phyloP scores from a whole-genome alignment of 2,797 vertebrate species.

The Etheostoma perlongum region DNA sequence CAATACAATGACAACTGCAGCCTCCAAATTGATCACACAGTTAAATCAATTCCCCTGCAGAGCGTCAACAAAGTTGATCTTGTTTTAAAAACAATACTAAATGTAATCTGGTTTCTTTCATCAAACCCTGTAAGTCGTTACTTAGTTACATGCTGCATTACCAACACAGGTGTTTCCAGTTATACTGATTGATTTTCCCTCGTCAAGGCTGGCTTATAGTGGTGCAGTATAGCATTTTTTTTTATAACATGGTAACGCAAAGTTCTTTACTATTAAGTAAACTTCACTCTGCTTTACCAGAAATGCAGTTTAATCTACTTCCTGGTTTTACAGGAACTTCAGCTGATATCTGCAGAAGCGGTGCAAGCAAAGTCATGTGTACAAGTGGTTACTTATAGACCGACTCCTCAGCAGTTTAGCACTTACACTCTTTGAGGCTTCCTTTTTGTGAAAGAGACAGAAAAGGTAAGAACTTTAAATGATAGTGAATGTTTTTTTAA shows the following conservation, averaged over 20 bases:
- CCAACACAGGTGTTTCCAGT: conserved; percentile 35
- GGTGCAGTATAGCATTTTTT: neutral
- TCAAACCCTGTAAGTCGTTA: neutral
- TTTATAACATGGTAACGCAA: neutral
- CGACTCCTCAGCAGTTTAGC: neutral
- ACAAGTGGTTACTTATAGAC: conserved; percentile 12
- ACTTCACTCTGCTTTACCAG: neutral
- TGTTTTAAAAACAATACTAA: neutral
- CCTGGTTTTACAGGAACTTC: conserved; percentile 61
- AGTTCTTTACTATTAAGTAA: no score
- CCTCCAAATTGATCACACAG: neutral
- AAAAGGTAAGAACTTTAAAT: conserved; percentile 63
- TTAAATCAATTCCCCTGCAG: neutral
- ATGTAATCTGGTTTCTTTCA: neutral
- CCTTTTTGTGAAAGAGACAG: conserved; percentile 10
- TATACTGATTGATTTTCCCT: conserved; percentile 1
- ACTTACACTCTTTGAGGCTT: conserved; percentile 6
- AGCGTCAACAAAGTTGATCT: neutral
- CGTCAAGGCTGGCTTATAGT: neutral
- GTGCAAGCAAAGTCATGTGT: neutral
- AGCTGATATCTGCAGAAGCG: neutral
- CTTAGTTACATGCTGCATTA: conserved; percentile 6
- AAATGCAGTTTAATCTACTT: conserved; percentile 38
- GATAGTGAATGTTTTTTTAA: neutral
- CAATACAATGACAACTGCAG: neutral